Conservation (phyloP, 1,140 invertebrate species). For the Doryteuthis pealeii region DNA sequence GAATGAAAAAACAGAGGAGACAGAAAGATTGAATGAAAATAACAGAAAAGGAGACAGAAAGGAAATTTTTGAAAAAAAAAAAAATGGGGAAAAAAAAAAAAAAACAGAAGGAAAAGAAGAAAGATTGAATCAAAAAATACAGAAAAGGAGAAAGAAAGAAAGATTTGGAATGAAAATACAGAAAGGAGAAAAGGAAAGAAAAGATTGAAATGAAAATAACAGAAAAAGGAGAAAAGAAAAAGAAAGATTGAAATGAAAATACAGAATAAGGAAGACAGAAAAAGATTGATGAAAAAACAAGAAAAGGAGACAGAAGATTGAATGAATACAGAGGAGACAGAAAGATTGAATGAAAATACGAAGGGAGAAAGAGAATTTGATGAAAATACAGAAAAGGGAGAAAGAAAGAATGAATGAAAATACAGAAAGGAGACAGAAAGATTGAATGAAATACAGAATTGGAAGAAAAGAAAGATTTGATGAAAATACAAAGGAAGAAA, state of each 20-base stretch:
- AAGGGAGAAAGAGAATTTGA: background rate
- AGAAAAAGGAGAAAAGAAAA: constrained; percentile 17
- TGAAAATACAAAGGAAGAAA: background rate
- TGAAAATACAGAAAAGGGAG: background rate
- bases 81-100: constrained; percentile 9
- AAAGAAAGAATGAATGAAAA: background rate
- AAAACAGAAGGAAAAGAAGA: background rate
- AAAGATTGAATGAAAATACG: constrained; percentile 4
- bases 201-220: constrained; percentile 7
- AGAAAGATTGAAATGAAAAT: background rate
- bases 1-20: background rate
- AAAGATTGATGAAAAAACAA: background rate
- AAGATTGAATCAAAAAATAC: background rate
- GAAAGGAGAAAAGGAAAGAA: background rate
- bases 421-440: background rate
- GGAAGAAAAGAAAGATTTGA: background rate
- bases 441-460: no score
- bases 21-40: background rate
- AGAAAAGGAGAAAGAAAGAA: constrained; percentile 12
- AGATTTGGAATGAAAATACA: constrained; percentile 5
- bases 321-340: background rate
- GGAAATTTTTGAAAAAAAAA: no score
- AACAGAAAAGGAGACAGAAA: background rate
- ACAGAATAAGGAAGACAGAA: constrained; percentile 3
- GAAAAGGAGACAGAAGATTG: background rate